Conservation (phyloP, 2,888 invertebrate species). For the Lasius fuliginosus region DNA sequence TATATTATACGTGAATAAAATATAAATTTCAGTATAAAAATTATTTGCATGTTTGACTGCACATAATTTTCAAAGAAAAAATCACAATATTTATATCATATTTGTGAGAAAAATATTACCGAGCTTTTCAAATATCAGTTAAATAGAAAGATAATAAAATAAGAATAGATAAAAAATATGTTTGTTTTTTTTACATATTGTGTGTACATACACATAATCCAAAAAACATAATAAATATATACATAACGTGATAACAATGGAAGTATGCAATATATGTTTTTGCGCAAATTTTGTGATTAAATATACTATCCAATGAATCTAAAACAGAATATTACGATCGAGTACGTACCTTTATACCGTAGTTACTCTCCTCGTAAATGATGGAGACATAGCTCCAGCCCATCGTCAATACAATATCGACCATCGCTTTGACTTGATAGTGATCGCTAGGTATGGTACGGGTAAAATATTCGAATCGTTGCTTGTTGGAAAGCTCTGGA, state of each 20-base stretch:
- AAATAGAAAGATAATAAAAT: not conserved
- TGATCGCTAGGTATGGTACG: constrained; percentile 98
- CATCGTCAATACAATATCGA: constrained; percentile 95
- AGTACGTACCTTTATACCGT: constrained; percentile 94
- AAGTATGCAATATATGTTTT: not conserved
- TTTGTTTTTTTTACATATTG: not conserved
- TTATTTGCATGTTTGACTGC: not conserved
- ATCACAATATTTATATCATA: not conserved
- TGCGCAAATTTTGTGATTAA: not conserved
- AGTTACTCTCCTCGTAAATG: constrained; percentile 98
- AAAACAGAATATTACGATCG: constrained; percentile 25
- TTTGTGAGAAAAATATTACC: not conserved
- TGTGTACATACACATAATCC: not conserved
- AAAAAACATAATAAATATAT: not conserved
- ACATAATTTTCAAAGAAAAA: not conserved
- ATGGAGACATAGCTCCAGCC: constrained; percentile 98
- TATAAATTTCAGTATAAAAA: constrained; percentile 17
- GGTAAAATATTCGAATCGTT: constrained; percentile 97
- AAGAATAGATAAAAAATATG: not conserved
- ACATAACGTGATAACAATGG: not conserved
- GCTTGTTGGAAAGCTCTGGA: constrained; percentile 97
- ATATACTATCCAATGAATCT: constrained; percentile 6
- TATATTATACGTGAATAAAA: not conserved
- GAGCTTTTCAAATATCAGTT: not conserved
- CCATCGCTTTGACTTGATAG: constrained; percentile 98